Conservation (phyloP, 2,888 invertebrate species). For the Alviniconcha strummeri region DNA sequence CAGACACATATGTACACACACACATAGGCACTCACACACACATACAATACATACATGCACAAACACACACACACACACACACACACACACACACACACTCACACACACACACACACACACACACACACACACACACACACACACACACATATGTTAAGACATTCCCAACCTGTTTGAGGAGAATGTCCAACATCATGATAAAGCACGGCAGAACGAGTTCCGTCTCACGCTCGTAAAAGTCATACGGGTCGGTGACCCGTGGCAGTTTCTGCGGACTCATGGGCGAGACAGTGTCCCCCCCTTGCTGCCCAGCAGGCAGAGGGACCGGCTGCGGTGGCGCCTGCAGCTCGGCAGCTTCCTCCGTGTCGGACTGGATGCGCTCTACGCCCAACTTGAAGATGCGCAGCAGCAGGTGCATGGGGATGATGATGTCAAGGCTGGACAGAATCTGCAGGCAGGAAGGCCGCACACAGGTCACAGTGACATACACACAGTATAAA, state of each 20-base stretch:
- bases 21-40: conserved; percentile 2
- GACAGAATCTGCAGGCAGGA: conserved; percentile 79
- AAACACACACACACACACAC: background rate
- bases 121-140: conserved; percentile 14
- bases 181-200: conserved; percentile 95
- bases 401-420: conserved; percentile 88
- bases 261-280: conserved; percentile 62
- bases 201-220: conserved; percentile 90
- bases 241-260: conserved; percentile 54
- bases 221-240: conserved; percentile 64
- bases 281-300: conserved; percentile 61
- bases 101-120: conserved; percentile 7
- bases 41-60: conserved; percentile 11
- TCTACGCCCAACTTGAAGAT: conserved; percentile 92
- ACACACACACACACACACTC: conserved; percentile 21
- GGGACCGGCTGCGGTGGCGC: conserved; percentile 50
- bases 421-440: conserved; percentile 91
- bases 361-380: conserved; percentile 64
- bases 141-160: background rate
- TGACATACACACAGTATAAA: too few species aligned
- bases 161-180: conserved; percentile 87
- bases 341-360: conserved; percentile 38
- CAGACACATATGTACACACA: conserved; percentile 10
- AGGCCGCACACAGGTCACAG: too few species aligned
- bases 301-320: background rate